Conservation (phyloP, 2,113 vertebrate species). For the Sinocyclocheilus rhinocerous region DNA sequence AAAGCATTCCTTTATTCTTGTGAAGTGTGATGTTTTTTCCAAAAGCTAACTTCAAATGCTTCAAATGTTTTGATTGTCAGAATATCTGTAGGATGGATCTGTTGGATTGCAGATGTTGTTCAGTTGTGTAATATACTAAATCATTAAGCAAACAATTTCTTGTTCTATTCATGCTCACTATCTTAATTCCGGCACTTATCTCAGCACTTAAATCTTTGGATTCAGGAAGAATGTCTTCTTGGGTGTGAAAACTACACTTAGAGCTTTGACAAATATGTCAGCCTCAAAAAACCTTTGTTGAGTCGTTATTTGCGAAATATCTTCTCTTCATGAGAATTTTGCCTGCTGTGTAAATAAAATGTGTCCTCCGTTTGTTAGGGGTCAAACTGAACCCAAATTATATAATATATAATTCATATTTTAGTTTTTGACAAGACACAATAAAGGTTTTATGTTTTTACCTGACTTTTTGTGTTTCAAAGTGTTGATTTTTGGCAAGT, state of each 20-base stretch:
- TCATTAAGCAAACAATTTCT: background rate
- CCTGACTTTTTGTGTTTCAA: background rate
- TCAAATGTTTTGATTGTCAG: background rate
- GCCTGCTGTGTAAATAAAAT: background rate
- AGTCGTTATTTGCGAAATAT: conserved; percentile 14
- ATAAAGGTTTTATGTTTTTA: conserved; percentile 6
- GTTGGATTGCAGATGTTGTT: conserved; percentile 5
- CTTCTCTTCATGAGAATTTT: conserved; percentile 25
- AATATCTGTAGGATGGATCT: background rate
- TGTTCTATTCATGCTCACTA: background rate
- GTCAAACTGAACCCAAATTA: background rate
- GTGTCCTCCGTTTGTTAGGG: background rate
- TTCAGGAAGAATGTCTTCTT: conserved; percentile 2
- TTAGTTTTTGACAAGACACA: background rate
- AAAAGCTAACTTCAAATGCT: background rate
- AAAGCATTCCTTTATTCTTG: conserved; percentile 3
- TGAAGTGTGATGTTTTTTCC: conserved; percentile 16
- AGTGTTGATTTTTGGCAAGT: background rate
- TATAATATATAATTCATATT: background rate
- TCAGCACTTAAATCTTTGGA: conserved; percentile 3
- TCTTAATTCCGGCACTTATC: conserved; percentile 9
- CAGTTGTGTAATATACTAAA: background rate
- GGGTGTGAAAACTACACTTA: conserved; percentile 37
- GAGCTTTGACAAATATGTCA: background rate
- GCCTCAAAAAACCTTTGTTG: background rate